Conservation (phyloP, 1,140 invertebrate species). For the Anoplophora glabripennis region DNA sequence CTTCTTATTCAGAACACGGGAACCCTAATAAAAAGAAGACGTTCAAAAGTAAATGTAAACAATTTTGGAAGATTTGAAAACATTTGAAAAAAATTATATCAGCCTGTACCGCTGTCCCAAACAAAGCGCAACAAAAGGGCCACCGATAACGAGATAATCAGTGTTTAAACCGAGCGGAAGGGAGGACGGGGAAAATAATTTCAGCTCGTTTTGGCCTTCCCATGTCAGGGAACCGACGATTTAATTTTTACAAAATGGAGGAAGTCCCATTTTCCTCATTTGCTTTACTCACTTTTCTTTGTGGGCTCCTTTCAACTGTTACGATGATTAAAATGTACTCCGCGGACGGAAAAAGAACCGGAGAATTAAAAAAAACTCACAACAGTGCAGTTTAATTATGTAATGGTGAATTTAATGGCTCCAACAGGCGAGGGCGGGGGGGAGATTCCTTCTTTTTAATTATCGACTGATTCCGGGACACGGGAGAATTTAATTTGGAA, state of each 20-base stretch:
- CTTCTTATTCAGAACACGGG: too few relatives aligned
- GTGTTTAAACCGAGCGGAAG: background rate
- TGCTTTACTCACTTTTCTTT: conserved; percentile 3
- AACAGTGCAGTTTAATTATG: conserved; percentile 3
- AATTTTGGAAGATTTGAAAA: too few relatives aligned
- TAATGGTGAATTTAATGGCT: background rate
- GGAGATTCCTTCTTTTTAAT: background rate
- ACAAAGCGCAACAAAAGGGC: background rate
- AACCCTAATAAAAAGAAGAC: too few relatives aligned
- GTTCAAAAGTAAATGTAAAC: too few relatives aligned
- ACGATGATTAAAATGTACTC: conserved; percentile 14
- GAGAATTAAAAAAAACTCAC: conserved; percentile 8
- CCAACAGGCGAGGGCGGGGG: background rate
- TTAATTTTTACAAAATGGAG: conserved; percentile 11
- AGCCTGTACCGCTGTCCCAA: background rate
- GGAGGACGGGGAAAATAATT: background rate
- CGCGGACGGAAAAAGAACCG: background rate
- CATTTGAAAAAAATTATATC: background rate
- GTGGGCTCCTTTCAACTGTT: conserved; percentile 4
- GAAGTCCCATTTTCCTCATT: conserved; percentile 6
- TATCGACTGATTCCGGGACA: background rate
- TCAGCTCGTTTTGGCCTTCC: background rate
- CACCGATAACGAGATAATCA: conserved; percentile 2
- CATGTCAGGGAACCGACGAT: background rate
- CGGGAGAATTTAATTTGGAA: background rate